phyloP scores from a whole-genome alignment of 1,140 invertebrate genomes.

The Pseudomyrmex flavicornis region DNA sequence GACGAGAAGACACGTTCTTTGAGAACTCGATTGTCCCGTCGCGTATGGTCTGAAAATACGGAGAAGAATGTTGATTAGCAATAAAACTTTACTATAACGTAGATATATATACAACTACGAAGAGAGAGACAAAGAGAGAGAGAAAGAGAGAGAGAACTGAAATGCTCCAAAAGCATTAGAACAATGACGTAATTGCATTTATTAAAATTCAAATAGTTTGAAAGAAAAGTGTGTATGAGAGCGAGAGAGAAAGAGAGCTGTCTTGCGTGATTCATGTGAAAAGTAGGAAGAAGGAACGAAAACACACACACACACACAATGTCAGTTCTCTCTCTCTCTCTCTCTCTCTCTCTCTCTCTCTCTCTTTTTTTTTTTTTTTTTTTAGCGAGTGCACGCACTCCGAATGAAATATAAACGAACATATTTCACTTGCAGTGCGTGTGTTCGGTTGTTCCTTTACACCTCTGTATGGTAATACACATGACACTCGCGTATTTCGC shows the following conservation, averaged over 20 bases:
- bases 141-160: too few relatives aligned
- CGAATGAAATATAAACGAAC: slow-evolving; percentile 61
- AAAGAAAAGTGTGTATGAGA: neutral
- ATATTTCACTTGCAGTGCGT: slow-evolving; percentile 57
- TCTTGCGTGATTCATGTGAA: slow-evolving; percentile 2
- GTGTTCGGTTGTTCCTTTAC: slow-evolving; percentile 53
- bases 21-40: slow-evolving; percentile 40
- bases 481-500: slow-evolving; percentile 34
- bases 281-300: slow-evolving; percentile 7
- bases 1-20: slow-evolving; percentile 15
- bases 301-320: too few relatives aligned
- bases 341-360: too few relatives aligned
- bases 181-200: neutral
- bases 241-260: slow-evolving; percentile 14
- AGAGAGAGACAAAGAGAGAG: neutral
- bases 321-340: neutral
- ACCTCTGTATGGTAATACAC: slow-evolving; percentile 33
- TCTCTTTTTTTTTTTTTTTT: too few relatives aligned
- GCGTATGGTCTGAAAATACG: neutral
- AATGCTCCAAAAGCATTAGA: neutral
- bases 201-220: neutral
- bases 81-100: neutral
- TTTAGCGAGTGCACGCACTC: slow-evolving; percentile 52
- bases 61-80: slow-evolving; percentile 33
- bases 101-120: neutral